phyloP scores from a whole-genome alignment of 1,140 invertebrate species.

The Anastrepha ludens region DNA sequence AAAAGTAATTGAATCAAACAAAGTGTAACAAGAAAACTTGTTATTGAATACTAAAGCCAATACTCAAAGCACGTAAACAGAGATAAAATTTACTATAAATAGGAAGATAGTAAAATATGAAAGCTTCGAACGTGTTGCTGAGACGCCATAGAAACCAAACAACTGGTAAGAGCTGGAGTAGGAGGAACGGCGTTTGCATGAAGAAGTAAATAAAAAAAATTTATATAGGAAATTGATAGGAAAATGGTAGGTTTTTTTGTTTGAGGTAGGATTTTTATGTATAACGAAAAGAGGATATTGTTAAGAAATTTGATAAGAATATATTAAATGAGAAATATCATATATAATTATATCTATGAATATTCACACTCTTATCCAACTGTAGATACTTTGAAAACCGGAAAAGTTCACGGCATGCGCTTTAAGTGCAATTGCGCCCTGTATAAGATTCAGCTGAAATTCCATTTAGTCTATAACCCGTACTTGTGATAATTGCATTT shows the following conservation, averaged over 20 bases:
- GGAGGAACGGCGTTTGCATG: background rate
- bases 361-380: too few species aligned
- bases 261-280: background rate
- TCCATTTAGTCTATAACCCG: too few species aligned
- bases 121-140: background rate
- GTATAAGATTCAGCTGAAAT: too few species aligned
- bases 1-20: background rate
- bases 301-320: background rate
- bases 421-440: too few species aligned
- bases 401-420: too few species aligned
- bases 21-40: conserved; percentile 12
- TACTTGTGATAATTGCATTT: too few species aligned
- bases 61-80: conserved; percentile 16
- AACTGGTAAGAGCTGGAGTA: background rate
- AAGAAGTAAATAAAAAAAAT: background rate
- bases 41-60: background rate
- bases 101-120: background rate
- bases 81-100: conserved; percentile 36
- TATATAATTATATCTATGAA: too few species aligned
- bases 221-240: too few species aligned
- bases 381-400: too few species aligned
- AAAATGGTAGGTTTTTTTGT: too few species aligned
- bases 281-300: background rate
- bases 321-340: background rate
- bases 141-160: background rate